Conservation (phyloP, 2,113 vertebrate genomes). For the Epinephelus lanceolatus region DNA sequence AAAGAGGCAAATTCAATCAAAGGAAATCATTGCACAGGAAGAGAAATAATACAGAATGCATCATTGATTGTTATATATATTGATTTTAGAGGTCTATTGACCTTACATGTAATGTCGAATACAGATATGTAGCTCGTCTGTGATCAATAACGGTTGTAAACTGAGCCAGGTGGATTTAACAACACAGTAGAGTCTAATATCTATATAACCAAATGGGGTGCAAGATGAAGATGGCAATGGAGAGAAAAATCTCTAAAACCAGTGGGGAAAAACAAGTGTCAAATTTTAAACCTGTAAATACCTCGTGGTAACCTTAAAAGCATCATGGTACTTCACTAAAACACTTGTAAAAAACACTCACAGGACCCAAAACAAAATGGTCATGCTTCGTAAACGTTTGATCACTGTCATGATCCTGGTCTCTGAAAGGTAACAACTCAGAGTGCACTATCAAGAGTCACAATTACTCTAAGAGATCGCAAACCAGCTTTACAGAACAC, state of each 20-base stretch:
- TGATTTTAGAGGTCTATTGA: constrained; percentile 72
- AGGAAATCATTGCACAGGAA: constrained; percentile 63
- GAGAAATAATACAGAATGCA: constrained; percentile 65
- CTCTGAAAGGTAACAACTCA: too few relatives aligned
- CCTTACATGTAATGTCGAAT: constrained; percentile 58
- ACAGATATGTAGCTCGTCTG: constrained; percentile 45
- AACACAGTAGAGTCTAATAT: background rate
- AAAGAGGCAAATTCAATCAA: constrained; percentile 59
- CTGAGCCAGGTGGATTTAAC: constrained; percentile 15
- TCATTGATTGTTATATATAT: constrained; percentile 74
- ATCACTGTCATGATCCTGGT: too few relatives aligned
- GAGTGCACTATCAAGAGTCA: too few relatives aligned
- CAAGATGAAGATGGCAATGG: background rate
- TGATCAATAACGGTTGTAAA: constrained; percentile 53
- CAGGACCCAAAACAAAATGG: too few relatives aligned
- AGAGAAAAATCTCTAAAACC: background rate
- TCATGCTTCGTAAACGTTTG: too few relatives aligned
- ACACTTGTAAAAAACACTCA: too few relatives aligned
- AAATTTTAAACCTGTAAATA: background rate
- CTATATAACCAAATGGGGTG: constrained; percentile 15
- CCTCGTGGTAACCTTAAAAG: background rate
- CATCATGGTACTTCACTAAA: too few relatives aligned
- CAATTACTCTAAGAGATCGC: too few relatives aligned
- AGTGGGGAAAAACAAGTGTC: too few relatives aligned
- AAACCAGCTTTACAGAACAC: too few relatives aligned